These are phyloP conservation scores for Harpagoxenus sublaevis DNA, from an alignment of 2,888 invertebrate genomes.

Conservation along the genomic window DNA sequence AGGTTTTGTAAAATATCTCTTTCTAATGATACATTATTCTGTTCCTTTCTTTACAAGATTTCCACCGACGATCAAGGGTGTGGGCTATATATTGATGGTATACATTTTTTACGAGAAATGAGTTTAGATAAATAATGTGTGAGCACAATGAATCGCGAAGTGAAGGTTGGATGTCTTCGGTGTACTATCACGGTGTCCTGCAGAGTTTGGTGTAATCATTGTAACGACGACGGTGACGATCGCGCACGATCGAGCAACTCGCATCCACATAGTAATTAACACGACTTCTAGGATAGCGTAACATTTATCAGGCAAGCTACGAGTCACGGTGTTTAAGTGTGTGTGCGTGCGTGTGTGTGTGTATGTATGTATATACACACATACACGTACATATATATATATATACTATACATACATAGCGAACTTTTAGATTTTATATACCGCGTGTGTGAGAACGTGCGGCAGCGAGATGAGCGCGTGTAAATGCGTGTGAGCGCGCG, in stretches of 20 bases:
- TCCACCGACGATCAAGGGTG: conserved; percentile 36
- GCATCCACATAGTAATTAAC: conserved; percentile 67
- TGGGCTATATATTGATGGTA: neutral
- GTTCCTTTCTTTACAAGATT: neutral
- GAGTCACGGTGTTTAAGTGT: conserved; percentile 83
- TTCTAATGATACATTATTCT: neutral
- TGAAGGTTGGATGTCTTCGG: conserved; percentile 45
- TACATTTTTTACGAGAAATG: conserved; percentile 35
- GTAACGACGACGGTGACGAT: conserved; percentile 40
- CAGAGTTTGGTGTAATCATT: conserved; percentile 56
- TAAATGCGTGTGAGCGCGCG: conserved; percentile 76
- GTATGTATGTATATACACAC: neutral
- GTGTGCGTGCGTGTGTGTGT: neutral
- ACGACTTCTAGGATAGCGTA: conserved; percentile 74
- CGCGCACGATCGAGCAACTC: conserved; percentile 57
- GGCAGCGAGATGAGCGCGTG: conserved; percentile 64
- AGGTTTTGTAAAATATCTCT: neutral
- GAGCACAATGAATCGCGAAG: conserved; percentile 9
- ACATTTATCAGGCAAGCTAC: conserved; percentile 82
- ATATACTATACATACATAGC: conserved; percentile 60
- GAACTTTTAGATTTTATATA: conserved; percentile 85
- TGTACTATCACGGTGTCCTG: conserved; percentile 57
- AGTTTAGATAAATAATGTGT: conserved; percentile 20
- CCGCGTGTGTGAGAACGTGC: conserved; percentile 76
- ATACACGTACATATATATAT: neutral